These are phyloP conservation scores for Tuberolachnus salignus DNA, from an alignment of 2,888 invertebrate species.

Conservation along the genomic window DNA sequence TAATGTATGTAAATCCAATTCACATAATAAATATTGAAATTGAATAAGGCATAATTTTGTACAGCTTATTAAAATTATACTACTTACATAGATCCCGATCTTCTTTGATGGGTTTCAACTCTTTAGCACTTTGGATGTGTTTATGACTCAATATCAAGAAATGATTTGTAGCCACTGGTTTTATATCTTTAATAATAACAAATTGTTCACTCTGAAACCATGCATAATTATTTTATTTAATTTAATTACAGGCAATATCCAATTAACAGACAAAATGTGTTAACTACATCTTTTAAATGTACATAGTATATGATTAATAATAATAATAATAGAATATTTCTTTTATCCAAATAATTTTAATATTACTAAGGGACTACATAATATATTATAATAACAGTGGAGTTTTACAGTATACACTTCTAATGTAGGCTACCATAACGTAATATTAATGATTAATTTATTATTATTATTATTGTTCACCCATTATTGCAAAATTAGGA, in stretches of 20 bases:
- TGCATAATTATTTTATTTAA: too few species aligned
- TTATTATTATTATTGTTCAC: background rate
- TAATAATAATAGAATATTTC: background rate
- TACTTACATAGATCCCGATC: conserved; percentile 75
- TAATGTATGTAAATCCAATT: conserved; percentile 63
- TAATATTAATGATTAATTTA: too few species aligned
- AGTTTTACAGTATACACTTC: too few species aligned
- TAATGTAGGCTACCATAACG: too few species aligned
- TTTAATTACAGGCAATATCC: too few species aligned
- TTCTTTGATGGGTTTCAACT: conserved; percentile 66
- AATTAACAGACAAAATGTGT: too few species aligned
- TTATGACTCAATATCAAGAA: conserved; percentile 77
- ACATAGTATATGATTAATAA: too few species aligned
- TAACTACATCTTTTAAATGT: too few species aligned
- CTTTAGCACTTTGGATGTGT: conserved; percentile 78
- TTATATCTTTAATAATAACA: conserved; percentile 81
- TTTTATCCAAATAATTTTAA: background rate
- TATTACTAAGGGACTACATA: background rate
- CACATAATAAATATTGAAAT: conserved; percentile 7
- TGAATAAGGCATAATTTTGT: background rate
- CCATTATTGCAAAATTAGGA: too few species aligned
- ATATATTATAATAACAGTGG: too few species aligned
- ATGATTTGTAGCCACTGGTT: conserved; percentile 81
- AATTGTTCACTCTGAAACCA: conserved; percentile 70
- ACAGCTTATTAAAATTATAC: background rate